Percentiles rank a stretch among this genome's conserved stretches.
Evolutionary conservation across 2,888 invertebrate genomes (phyloP).

Genomic region (Capitulum mitella): DNA sequence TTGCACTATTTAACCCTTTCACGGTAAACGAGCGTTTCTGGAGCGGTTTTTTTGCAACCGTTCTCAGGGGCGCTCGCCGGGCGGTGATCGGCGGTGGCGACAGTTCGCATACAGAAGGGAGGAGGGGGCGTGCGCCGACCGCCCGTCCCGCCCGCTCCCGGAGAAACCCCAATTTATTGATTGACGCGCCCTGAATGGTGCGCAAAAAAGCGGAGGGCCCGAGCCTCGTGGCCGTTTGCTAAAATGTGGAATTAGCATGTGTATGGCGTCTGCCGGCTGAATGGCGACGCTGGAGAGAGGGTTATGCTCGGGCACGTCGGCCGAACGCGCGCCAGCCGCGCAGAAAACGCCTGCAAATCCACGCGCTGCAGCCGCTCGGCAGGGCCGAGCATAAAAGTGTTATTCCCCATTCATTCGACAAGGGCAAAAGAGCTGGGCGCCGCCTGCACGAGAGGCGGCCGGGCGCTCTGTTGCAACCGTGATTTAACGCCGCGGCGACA

Average conservation of each 20-base stretch:
- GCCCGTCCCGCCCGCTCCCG: background rate
- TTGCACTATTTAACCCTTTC: conserved; percentile 19
- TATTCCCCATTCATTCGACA: background rate
- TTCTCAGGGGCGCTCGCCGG: conserved; percentile 26
- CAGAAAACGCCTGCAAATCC: background rate
- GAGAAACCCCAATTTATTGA: conserved; percentile 17
- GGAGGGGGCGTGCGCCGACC: background rate
- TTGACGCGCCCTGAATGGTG: background rate
- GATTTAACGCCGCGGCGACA: background rate
- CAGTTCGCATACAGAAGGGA: background rate
- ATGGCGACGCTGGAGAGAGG: background rate
- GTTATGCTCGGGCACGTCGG: background rate
- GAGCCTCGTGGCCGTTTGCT: background rate
- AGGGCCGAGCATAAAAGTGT: background rate
- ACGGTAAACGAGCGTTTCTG: background rate
- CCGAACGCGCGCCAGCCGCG: background rate
- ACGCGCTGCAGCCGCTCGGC: background rate
- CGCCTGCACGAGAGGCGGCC: background rate
- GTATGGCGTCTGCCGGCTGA: background rate
- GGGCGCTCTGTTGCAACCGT: background rate
- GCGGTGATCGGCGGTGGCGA: background rate
- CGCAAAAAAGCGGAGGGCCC: background rate
- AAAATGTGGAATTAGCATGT: conserved; percentile 19
- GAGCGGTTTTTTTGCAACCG: conserved; percentile 14
- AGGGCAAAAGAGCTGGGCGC: background rate